Evolutionary conservation across 2,888 invertebrate genomes (phyloP).

Genomic region (Iphiclides podalirius): DNA sequence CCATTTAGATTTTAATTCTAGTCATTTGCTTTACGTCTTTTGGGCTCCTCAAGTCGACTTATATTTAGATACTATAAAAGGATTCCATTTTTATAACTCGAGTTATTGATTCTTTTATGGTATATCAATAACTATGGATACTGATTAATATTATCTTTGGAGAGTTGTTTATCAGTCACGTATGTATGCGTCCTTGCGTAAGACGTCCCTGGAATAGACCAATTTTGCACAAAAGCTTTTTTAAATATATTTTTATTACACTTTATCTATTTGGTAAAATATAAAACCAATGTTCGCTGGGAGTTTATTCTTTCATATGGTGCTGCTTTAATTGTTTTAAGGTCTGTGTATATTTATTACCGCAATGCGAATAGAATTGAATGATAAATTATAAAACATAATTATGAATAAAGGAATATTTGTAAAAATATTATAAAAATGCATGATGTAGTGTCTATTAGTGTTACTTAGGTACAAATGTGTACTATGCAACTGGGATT

Average conservation of each 20-base stretch:
- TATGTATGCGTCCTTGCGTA: conserved; percentile 24
- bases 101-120: too few species aligned
- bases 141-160: conserved; percentile 24
- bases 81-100: too few species aligned
- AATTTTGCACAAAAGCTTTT: conserved; percentile 31
- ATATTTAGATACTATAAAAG: too few species aligned
- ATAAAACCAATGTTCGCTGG: conserved; percentile 22
- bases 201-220: conserved; percentile 36
- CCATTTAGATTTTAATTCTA: too few species aligned
- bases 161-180: conserved; percentile 22
- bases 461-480: conserved; percentile 3
- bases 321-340: conserved; percentile 26
- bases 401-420: neutral
- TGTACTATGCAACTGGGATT: conserved; percentile 7
- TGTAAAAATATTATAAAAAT: neutral
- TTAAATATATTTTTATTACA: conserved; percentile 15
- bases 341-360: conserved; percentile 15
- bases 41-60: too few species aligned
- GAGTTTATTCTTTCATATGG: conserved; percentile 27
- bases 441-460: conserved; percentile 7
- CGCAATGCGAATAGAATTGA: conserved; percentile 28
- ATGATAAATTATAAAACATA: conserved; percentile 30
- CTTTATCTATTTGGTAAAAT: conserved; percentile 17
- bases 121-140: too few species aligned
- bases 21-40: too few species aligned